Percentiles rank a stretch among this genome's conserved stretches.
Evolutionary conservation across 2,113 vertebrate genomes (phyloP).

Genomic region (Furnarius figulus): DNA sequence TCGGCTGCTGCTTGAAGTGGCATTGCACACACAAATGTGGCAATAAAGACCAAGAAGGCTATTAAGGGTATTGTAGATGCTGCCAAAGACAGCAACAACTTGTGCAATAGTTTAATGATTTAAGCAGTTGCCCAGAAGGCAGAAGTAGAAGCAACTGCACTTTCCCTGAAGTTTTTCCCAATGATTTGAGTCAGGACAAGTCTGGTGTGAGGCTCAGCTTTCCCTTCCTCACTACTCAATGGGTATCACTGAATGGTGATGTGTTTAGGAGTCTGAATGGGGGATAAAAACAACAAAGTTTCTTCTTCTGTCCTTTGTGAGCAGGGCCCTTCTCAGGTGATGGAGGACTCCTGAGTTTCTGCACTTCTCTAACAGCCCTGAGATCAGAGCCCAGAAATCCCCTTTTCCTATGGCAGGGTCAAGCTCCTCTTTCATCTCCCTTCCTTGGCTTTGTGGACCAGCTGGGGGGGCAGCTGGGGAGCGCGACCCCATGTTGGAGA

Average conservation of each 20-base stretch:
- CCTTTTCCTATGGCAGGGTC: neutral
- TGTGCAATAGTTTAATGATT: neutral
- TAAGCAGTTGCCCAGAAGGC: neutral
- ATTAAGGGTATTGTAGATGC: neutral
- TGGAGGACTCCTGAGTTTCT: neutral
- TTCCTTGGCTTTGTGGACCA: accelerated
- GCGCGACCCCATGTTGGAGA: neutral
- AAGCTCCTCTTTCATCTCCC: neutral
- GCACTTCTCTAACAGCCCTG: neutral
- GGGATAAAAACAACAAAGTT: neutral
- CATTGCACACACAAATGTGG: neutral
- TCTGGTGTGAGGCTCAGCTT: neutral
- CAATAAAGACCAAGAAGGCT: neutral
- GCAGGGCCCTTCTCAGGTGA: neutral
- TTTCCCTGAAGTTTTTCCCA: neutral
- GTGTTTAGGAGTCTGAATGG: neutral
- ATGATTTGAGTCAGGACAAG: neutral
- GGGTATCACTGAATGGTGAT: neutral
- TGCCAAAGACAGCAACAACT: neutral
- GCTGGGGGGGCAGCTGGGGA: neutral
- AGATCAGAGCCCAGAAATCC: neutral
- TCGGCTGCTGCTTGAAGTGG: neutral
- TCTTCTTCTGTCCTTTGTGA: neutral
- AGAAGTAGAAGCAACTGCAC: neutral
- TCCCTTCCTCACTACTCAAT: accelerated